Evolutionary conservation across 2,113 vertebrate species (phyloP).

Genomic region (Cheilinus undulatus): DNA sequence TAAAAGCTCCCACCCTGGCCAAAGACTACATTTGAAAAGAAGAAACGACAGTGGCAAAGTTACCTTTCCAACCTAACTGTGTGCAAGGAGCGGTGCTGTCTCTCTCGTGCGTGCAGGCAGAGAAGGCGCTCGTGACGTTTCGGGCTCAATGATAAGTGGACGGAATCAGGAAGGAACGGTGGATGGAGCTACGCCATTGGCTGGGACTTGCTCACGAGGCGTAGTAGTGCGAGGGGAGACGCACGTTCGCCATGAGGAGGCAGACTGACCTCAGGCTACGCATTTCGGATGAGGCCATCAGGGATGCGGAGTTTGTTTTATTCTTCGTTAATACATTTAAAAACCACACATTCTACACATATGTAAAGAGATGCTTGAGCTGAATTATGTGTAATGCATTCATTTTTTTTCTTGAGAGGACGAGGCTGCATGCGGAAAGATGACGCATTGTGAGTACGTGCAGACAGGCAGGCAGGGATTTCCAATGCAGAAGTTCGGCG

Average conservation of each 20-base stretch:
- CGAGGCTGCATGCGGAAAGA: conserved; percentile 24
- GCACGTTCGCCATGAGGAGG: conserved; percentile 68
- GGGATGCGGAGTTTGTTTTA: conserved; percentile 38
- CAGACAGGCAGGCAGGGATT: conserved; percentile 68
- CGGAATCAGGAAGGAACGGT: conserved; percentile 64
- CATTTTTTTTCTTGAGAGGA: no score
- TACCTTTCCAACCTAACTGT: conserved; percentile 79
- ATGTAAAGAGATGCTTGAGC: neutral
- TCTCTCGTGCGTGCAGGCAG: conserved; percentile 67
- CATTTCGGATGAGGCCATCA: neutral
- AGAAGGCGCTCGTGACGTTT: conserved; percentile 68
- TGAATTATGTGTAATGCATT: conserved; percentile 3
- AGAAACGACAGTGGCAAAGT: conserved; percentile 8
- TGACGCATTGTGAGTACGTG: conserved; percentile 81
- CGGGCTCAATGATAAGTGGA: conserved; percentile 48
- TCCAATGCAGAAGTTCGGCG: conserved; percentile 48
- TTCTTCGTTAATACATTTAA: neutral
- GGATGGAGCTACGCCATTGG: conserved; percentile 69
- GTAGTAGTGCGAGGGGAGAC: conserved; percentile 30
- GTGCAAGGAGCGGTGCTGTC: conserved; percentile 70
- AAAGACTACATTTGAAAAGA: rapidly evolving
- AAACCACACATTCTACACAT: no score
- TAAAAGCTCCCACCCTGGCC: rapidly evolving
- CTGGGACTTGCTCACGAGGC: conserved; percentile 44
- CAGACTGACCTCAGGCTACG: neutral